Percentiles rank a stretch among this genome's conserved stretches.
Conservation (phyloP, 2,797 vertebrate species). For the Acrossocheilus wenchowensis region DNA sequence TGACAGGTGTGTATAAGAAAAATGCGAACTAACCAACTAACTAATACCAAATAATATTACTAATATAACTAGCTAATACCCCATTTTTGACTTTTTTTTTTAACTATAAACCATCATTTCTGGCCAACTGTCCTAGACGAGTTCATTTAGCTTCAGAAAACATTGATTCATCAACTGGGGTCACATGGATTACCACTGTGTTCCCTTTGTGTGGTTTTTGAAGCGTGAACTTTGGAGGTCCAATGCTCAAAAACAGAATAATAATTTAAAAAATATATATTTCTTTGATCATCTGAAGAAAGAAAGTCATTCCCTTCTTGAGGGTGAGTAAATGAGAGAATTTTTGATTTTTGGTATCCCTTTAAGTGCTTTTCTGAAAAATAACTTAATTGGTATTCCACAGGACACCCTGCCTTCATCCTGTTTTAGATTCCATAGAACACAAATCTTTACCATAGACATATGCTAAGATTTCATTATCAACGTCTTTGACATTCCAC, state of each 20-base stretch:
- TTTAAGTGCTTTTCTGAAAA: neutral
- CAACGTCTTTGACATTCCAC: slow-evolving; percentile 26
- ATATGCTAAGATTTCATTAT: slow-evolving; percentile 14
- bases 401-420: neutral
- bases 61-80: no score
- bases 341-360: neutral
- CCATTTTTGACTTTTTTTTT: no score
- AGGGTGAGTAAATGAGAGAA: neutral
- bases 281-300: neutral
- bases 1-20: no score
- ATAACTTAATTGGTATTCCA: neutral
- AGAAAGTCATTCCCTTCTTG: neutral
- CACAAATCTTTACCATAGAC: neutral
- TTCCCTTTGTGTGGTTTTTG: neutral
- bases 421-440: neutral
- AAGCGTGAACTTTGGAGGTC: neutral
- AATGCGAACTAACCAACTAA: no score
- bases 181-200: neutral
- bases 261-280: neutral
- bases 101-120: no score
- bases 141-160: neutral
- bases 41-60: no score
- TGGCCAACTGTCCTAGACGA: neutral
- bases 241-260: neutral
- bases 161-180: neutral